Evolutionary conservation across 2,888 invertebrate species (phyloP).

Genomic region (Tortricodes alternella): DNA sequence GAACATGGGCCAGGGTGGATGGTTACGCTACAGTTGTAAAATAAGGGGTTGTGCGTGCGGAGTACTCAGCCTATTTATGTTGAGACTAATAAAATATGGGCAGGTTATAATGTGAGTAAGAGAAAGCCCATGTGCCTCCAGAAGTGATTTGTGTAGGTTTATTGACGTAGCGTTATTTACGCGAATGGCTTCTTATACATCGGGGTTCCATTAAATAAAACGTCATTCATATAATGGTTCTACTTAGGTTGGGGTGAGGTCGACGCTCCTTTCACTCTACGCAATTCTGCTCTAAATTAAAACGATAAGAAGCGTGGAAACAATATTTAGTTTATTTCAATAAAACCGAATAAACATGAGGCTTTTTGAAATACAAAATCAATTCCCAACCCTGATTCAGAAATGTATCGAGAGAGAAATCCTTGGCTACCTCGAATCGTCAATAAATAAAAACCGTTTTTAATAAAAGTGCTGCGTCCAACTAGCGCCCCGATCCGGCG

Average conservation of each 20-base stretch:
- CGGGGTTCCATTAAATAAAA: neutral
- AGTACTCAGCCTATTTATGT: constrained; percentile 42
- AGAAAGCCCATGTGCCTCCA: constrained; percentile 40
- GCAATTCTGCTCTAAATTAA: neutral
- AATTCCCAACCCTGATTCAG: constrained; percentile 36
- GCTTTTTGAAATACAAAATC: constrained; percentile 29
- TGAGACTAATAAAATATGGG: constrained; percentile 45
- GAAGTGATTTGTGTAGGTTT: constrained; percentile 28
- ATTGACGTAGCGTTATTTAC: constrained; percentile 27
- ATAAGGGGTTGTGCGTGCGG: constrained; percentile 42
- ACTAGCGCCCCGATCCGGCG: constrained; percentile 57
- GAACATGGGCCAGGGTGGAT: constrained; percentile 39
- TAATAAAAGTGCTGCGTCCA: constrained; percentile 73
- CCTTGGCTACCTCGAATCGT: constrained; percentile 56
- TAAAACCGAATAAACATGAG: constrained; percentile 11
- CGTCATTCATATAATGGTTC: neutral
- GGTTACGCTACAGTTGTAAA: constrained; percentile 44
- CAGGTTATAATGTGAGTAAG: constrained; percentile 46
- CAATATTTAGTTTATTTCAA: neutral
- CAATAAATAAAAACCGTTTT: constrained; percentile 78
- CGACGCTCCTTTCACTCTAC: neutral
- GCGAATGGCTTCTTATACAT: neutral
- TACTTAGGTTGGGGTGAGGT: neutral
- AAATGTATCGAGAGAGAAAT: constrained; percentile 54
- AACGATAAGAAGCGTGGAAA: neutral